Conservation (phyloP, 2,888 invertebrate genomes). For the Torymus texanus region DNA sequence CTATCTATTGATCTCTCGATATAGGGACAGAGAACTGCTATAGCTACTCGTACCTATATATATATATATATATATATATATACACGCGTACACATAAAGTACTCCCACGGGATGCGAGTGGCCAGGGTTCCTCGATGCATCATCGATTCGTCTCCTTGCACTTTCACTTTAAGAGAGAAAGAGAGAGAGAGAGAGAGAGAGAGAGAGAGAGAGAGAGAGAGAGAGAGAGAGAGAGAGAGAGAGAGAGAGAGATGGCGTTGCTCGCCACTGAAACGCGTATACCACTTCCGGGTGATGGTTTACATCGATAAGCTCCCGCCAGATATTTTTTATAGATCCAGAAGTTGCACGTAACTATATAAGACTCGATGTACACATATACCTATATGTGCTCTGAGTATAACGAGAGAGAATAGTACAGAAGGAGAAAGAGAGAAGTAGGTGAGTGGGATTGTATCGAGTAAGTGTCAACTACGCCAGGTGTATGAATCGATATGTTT, state of each 20-base stretch:
- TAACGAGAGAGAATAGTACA: too few species aligned
- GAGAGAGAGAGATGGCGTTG: neutral
- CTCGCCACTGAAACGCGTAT: slow-evolving; percentile 11
- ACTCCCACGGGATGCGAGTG: slow-evolving; percentile 9
- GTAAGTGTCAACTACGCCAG: neutral
- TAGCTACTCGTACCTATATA: neutral
- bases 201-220: neutral
- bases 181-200: too few species aligned
- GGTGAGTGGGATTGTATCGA: slow-evolving; percentile 32
- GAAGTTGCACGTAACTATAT: neutral
- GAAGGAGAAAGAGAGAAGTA: slow-evolving; percentile 5
- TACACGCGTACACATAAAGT: neutral
- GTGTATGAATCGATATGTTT: slow-evolving; percentile 17
- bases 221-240: neutral
- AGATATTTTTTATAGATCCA: slow-evolving; percentile 3
- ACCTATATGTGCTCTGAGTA: too few species aligned
- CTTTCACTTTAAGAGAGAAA: slow-evolving; percentile 39
- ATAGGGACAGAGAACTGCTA: neutral
- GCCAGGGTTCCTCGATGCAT: slow-evolving; percentile 12
- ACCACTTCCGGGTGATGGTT: slow-evolving; percentile 47
- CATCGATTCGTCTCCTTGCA: slow-evolving; percentile 37
- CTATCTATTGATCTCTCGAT: slow-evolving; percentile 17
- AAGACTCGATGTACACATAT: too few species aligned
- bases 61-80: neutral
- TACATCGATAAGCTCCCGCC: slow-evolving; percentile 34